Base-by-base conservation (phyloP, 1,140 invertebrate genomes). In the Acromyrmex charruanus region DNA sequence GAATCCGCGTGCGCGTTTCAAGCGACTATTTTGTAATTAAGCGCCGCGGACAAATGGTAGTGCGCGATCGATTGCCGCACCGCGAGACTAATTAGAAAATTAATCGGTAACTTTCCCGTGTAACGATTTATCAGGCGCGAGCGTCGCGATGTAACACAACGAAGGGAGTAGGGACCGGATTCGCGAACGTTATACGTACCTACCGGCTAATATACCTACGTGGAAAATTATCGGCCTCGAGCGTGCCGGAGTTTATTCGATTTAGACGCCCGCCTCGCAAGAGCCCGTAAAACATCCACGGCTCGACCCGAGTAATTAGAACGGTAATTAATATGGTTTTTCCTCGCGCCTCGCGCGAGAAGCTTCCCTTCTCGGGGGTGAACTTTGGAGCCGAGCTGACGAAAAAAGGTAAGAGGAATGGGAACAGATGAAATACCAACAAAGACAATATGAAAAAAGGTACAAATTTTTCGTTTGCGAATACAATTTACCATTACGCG, bases 11-110 rank as follows among this genome's bases (percentile, higher is more conserved):
- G n/a, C 49, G 55, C 44, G 25, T 69, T 69, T 58, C 77, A n/a
- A 71, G 10, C 69, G 35, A 51, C 65, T 87, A 71, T 71, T 69
- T 75, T 74, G 79, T 35, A 84, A 71, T 87, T 71, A 72, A 87
- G 49, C 82, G 61, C 59, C 74, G 28, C 49, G 21, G 53, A 86
- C 81, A 80, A 85, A 85, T 74, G 77, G 88, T 85, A 39, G 59
- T 71, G 59, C 68, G 21, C 44, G 21, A 55, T 53, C 79, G 72
- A 44, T 79, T 79, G 69, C n/a, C 21, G 58, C 9, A 72, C 69
- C 77, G 69, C 82, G 55, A 39, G 35, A 75, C 88, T 90, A 90
- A 90, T 90, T 90, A 89, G 89, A 90, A 90, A 90, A 90, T 89
- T 89, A 90, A 90, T 90, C 77, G 89, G 89, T 72, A 80, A 87